These are phyloP conservation scores for Reinhardtius hippoglossoides DNA, from an alignment of 2,113 vertebrate species.

Conservation along the genomic window DNA sequence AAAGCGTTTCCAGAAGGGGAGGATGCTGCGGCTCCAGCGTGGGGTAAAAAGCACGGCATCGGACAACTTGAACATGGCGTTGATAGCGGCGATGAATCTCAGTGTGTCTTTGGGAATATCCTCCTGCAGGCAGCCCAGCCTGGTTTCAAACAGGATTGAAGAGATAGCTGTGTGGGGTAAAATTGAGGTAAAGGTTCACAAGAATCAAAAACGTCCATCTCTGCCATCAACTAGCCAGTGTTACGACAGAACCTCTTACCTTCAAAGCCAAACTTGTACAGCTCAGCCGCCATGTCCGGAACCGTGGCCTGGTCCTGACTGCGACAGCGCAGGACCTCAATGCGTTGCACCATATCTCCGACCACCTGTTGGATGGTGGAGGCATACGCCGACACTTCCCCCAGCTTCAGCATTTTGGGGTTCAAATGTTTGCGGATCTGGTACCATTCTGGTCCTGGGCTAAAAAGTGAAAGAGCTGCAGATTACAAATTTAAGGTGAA, in stretches of 20 bases:
- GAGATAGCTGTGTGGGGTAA: conserved; percentile 70
- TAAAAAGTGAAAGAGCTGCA: conserved; percentile 26
- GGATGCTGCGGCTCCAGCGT: conserved; percentile 74
- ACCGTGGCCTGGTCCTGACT: conserved; percentile 73
- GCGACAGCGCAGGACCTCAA: conserved; percentile 71
- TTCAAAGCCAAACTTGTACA: conserved; percentile 87
- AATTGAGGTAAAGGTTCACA: too few species aligned
- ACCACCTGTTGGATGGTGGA: conserved; percentile 79
- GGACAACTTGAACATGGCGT: conserved; percentile 73
- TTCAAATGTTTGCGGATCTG: conserved; percentile 80
- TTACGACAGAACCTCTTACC: conserved; percentile 41
- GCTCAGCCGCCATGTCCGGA: conserved; percentile 71
- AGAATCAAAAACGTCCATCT: neutral
- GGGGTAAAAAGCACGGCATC: conserved; percentile 74
- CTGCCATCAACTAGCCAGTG: too few species aligned
- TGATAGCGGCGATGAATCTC: conserved; percentile 77
- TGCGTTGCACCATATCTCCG: conserved; percentile 75
- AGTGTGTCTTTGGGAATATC: conserved; percentile 78
- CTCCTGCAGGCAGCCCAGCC: conserved; percentile 82
- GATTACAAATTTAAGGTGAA: neutral
- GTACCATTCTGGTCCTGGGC: conserved; percentile 78
- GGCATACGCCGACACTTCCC: conserved; percentile 66
- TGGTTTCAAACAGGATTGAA: conserved; percentile 81
- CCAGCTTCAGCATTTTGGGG: conserved; percentile 80
- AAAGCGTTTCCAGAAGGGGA: conserved; percentile 82